A percentile compares a stretch with the other conserved stretches of the same genome.
Conservation (phyloP, 1,140 invertebrate species). For the Holotrichia oblita region DNA sequence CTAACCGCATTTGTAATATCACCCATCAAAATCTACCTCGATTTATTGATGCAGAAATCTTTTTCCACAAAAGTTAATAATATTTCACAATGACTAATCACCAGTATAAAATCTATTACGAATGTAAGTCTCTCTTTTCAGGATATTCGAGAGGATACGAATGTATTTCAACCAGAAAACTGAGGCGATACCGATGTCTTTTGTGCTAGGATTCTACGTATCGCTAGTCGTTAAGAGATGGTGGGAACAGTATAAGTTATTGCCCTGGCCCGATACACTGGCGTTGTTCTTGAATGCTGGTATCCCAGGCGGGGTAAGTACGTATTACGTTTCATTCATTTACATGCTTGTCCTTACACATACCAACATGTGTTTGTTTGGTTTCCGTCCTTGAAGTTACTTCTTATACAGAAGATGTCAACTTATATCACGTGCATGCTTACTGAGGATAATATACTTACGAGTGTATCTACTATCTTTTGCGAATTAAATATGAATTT, state of each 20-base stretch:
- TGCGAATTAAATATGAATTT: no score
- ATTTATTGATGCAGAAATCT: no score
- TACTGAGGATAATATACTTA: no score
- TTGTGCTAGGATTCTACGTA: conserved; percentile 94
- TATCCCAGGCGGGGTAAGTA: conserved; percentile 88
- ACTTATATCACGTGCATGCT: no score
- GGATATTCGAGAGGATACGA: conserved; percentile 77
- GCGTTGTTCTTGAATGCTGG: conserved; percentile 90
- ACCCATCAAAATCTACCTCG: no score
- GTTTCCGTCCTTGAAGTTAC: neutral
- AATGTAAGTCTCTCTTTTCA: neutral
- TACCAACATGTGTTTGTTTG: neutral
- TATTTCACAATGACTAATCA: no score
- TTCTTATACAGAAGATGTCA: no score
- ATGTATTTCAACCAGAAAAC: conserved; percentile 82
- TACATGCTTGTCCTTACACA: neutral
- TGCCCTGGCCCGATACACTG: conserved; percentile 91
- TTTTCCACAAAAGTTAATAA: no score
- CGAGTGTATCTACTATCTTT: no score
- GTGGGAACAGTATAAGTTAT: conserved; percentile 91
- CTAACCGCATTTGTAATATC: no score
- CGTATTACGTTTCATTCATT: conserved; percentile 45
- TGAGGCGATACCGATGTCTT: conserved; percentile 90
- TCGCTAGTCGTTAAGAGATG: conserved; percentile 89
- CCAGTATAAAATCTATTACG: no score